Base-by-base conservation (phyloP, 1,140 invertebrate genomes). In the Cephus cinctus region DNA sequence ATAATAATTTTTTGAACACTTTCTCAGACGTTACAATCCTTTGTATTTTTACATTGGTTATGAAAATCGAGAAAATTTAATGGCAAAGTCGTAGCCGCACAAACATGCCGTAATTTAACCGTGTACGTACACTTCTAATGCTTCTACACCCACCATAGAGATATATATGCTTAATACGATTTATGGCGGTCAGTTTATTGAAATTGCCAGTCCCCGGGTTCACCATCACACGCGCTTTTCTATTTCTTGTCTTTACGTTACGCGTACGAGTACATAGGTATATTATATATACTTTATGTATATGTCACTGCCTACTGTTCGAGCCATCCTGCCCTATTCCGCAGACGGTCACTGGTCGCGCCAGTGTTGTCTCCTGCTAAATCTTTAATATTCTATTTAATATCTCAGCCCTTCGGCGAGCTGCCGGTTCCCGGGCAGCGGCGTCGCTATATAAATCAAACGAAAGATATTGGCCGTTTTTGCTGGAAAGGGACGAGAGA, bases 361-460 rank as follows among this genome's bases (percentile, higher is more conserved):
- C n/a, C n/a, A n/a, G 22, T 52, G 57, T 62, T 58, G 61, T 62
- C 53, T 58, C 44, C 34, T 23, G 55, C 47, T 56, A 59, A 65
- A 65, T 66, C 61, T 65, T 65, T 63, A 63, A 68, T 65, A 66
- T 66, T 68, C 62, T 62, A 68, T 65, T 68, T 68, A 66, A 68
- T 68, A 68, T 66, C 52, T 18, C 25, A 19, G 14, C 22, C 47
- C 40, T 21, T 27, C 22, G 42, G 39, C 43, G 34, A 5, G 15
- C 16, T 31, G 8, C 34, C 15, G 21, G 35, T 11, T 14, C 35
- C 20, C 35, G 48, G 42, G 50, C 40, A 20, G 20, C 41, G 22
- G 38, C 4, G 30, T 38, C 46, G 36, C 36, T 42, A 19, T 59
- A 66, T 66, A 67, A 66, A 68, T 67, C 65, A 61, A 64, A 67